These are phyloP conservation scores for Siniperca obscura DNA, from an alignment of 2,797 vertebrate genomes.

Conservation along the genomic window DNA sequence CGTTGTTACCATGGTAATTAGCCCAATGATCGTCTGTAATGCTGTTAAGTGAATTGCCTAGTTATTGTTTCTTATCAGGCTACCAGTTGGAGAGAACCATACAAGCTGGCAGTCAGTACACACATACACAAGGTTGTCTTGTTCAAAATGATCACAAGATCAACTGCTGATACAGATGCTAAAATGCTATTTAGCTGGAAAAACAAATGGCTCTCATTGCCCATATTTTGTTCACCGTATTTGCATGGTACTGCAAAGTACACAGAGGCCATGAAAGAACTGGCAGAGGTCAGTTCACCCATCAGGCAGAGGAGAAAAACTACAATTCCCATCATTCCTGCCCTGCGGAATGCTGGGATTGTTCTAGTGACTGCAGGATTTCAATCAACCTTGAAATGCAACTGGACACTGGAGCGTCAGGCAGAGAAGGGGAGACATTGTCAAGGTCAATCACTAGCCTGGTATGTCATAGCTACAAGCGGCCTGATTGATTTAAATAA, in stretches of 20 bases:
- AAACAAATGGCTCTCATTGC: constrained; percentile 26
- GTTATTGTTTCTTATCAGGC: constrained; percentile 72
- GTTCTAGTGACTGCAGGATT: constrained; percentile 74
- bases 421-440: constrained; percentile 69
- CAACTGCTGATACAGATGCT: constrained; percentile 47
- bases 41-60: constrained; percentile 66
- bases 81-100: constrained; percentile 45
- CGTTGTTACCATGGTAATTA: constrained; percentile 71
- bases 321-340: constrained; percentile 63
- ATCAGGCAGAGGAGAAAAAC: constrained; percentile 40
- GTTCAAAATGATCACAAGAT: constrained; percentile 67
- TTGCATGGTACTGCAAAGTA: constrained; percentile 32
- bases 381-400: constrained; percentile 80
- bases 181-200: constrained; percentile 27
- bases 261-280: neutral
- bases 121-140: constrained; percentile 45
- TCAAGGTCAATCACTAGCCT: constrained; percentile 80
- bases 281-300: constrained; percentile 35
- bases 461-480: constrained; percentile 73
- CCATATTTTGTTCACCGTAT: neutral
- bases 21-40: constrained; percentile 68
- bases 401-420: constrained; percentile 70
- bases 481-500: constrained; percentile 78
- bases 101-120: constrained; percentile 19
- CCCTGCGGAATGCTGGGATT: constrained; percentile 72